A percentile compares a stretch with the other conserved stretches of the same genome.
phyloP scores from a whole-genome alignment of 2,888 invertebrate genomes.

The Encarsia formosa region DNA sequence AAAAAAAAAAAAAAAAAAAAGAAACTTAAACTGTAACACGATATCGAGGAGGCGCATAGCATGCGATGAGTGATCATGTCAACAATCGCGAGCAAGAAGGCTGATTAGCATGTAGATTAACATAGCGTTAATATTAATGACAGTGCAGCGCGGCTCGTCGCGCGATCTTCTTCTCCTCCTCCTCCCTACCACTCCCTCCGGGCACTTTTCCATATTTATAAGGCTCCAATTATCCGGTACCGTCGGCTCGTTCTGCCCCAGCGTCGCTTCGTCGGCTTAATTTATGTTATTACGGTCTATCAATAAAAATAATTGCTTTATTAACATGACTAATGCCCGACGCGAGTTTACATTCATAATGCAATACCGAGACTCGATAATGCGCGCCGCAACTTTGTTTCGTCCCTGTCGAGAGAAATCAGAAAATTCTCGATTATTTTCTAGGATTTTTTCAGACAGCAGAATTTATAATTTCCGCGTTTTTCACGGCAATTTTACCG shows the following conservation, averaged over 20 bases:
- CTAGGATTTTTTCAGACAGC: too few species aligned
- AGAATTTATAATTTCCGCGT: too few species aligned
- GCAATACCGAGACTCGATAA: conserved; percentile 26
- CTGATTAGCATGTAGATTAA: conserved; percentile 33
- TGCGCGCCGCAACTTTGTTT: not conserved
- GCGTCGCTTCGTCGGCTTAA: conserved; percentile 28
- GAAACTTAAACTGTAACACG: too few species aligned
- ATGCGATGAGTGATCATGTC: not conserved
- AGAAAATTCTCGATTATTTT: too few species aligned
- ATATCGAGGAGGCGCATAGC: too few species aligned
- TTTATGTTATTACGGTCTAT: conserved; percentile 37
- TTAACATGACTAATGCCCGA: conserved; percentile 38
- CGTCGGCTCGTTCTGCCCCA: too few species aligned
- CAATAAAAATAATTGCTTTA: conserved; percentile 42
- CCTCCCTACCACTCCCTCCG: conserved; percentile 6
- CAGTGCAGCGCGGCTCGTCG: conserved; percentile 2
- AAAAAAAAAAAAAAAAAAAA: too few species aligned
- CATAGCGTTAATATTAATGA: conserved; percentile 34
- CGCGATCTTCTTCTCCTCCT: too few species aligned
- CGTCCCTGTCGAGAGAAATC: too few species aligned
- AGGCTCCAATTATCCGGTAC: conserved; percentile 35
- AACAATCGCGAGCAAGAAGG: not conserved
- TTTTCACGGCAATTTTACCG: too few species aligned
- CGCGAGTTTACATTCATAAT: conserved; percentile 35
- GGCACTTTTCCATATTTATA: conserved; percentile 37